A percentile compares a stretch with the other conserved stretches of the same genome.
phyloP scores from a whole-genome alignment of 2,113 vertebrate genomes.

The Polyodon spathula region DNA sequence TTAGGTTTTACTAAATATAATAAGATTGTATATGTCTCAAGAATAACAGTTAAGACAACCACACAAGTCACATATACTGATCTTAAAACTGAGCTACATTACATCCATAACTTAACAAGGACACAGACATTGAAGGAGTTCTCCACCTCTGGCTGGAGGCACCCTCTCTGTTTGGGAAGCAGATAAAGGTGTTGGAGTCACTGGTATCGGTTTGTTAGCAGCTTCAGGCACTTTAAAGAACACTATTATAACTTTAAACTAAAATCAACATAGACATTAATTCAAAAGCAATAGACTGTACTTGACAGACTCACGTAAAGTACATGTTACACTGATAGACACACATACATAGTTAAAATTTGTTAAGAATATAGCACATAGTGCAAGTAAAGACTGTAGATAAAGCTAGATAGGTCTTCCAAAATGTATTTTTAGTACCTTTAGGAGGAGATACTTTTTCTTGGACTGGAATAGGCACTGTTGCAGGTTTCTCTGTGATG shows the following conservation, averaged over 20 bases:
- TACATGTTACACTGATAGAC: slow-evolving; percentile 5
- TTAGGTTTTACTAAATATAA: slow-evolving; percentile 14
- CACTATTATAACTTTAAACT: too few species aligned
- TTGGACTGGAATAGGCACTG: slow-evolving; percentile 41
- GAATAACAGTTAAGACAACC: too few species aligned
- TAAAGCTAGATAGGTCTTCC: slow-evolving; percentile 1
- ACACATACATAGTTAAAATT: slow-evolving; percentile 1
- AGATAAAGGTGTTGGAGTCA: too few species aligned
- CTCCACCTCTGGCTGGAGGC: too few species aligned
- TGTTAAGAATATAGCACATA: not conserved
- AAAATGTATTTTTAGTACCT: slow-evolving; percentile 37
- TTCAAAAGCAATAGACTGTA: slow-evolving; percentile 25
- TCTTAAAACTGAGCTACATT: too few species aligned
- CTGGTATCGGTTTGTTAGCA: too few species aligned
- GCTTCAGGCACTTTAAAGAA: too few species aligned
- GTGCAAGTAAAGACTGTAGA: slow-evolving; percentile 4
- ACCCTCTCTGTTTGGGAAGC: too few species aligned
- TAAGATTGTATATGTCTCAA: not conserved
- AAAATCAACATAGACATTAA: too few species aligned
- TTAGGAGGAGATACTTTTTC: slow-evolving; percentile 44
- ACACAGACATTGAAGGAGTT: too few species aligned
- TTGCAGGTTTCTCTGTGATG: slow-evolving; percentile 46
- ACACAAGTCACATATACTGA: too few species aligned
- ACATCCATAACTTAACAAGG: too few species aligned
- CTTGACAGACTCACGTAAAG: not conserved